Evolutionary conservation across 53 echinoderm and acorn worm species (phyloP).

Genomic region (Stichopus horrens): DNA sequence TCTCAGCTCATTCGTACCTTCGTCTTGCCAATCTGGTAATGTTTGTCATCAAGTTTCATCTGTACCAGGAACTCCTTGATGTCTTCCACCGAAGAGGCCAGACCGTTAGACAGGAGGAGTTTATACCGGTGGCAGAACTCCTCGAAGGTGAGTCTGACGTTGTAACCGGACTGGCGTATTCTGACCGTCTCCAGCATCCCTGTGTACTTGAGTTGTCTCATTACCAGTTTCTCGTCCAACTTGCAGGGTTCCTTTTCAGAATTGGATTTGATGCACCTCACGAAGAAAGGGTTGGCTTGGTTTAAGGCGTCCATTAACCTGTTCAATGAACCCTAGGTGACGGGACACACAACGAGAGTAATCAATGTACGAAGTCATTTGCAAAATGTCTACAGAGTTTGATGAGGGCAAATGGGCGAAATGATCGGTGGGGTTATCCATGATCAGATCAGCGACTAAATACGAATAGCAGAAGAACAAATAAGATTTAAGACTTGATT

Average conservation of each 20-base stretch:
- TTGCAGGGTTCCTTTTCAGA: constrained; percentile 91
- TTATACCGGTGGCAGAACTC: constrained; percentile 93
- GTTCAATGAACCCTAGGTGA: constrained; percentile 69
- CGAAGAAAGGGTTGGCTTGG: constrained; percentile 99
- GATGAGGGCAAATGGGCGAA: too few relatives aligned
- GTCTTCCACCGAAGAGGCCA: constrained; percentile 61
- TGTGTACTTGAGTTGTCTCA: constrained; percentile 93
- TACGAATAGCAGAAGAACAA: too few relatives aligned
- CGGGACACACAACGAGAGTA: background rate
- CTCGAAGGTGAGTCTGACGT: constrained; percentile 94
- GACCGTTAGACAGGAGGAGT: constrained; percentile 72
- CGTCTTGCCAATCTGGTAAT: constrained; percentile 91
- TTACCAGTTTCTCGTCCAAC: constrained; percentile 82
- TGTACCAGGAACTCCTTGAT: constrained; percentile 75
- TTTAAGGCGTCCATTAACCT: constrained; percentile 94
- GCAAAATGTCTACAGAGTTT: too few relatives aligned
- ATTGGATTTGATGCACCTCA: constrained; percentile 98
- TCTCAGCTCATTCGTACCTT: constrained; percentile 54
- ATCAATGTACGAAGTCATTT: too few relatives aligned
- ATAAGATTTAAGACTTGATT: too few relatives aligned
- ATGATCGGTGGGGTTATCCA: too few relatives aligned
- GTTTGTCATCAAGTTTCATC: constrained; percentile 84
- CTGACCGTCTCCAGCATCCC: constrained; percentile 97
- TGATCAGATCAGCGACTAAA: too few relatives aligned
- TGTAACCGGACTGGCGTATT: constrained; percentile 94